Percentiles rank a stretch among this genome's conserved stretches.
phyloP scores from a whole-genome alignment of 2,113 vertebrate species.

The Caracal caracal region DNA sequence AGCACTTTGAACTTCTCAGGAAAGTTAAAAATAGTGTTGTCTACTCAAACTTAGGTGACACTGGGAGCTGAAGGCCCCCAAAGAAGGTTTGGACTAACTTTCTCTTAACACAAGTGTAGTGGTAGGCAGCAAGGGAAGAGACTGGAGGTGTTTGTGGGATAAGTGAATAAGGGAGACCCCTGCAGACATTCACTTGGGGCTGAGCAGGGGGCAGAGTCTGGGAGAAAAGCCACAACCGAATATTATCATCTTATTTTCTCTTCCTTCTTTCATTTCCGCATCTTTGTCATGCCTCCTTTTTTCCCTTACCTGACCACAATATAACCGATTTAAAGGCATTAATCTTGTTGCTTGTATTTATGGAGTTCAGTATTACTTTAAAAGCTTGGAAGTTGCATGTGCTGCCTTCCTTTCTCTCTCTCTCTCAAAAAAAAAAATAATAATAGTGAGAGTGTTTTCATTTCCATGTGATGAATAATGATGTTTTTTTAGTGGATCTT shows the following conservation, averaged over 20 bases:
- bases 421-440: slow-evolving; percentile 30
- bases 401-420: slow-evolving; percentile 5
- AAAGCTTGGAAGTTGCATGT: slow-evolving; percentile 12
- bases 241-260: background rate
- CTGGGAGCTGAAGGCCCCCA: background rate
- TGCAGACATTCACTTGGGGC: background rate
- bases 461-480: background rate
- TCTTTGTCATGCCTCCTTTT: background rate
- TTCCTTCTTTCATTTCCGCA: background rate
- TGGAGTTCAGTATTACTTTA: slow-evolving; percentile 47
- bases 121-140: background rate
- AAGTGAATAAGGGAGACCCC: background rate
- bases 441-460: slow-evolving; percentile 61
- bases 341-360: slow-evolving; percentile 29
- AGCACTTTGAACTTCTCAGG: background rate
- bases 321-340: background rate
- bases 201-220: background rate
- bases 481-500: slow-evolving; percentile 10
- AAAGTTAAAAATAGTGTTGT: background rate
- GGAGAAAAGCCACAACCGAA: background rate
- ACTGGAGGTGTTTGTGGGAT: background rate
- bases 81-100: background rate
- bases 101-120: background rate
- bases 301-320: background rate
- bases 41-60: background rate